A percentile compares a stretch with the other conserved stretches of the same genome.
Evolutionary conservation across 2,113 vertebrate genomes (phyloP).

Genomic region (Cromileptes altivelis): DNA sequence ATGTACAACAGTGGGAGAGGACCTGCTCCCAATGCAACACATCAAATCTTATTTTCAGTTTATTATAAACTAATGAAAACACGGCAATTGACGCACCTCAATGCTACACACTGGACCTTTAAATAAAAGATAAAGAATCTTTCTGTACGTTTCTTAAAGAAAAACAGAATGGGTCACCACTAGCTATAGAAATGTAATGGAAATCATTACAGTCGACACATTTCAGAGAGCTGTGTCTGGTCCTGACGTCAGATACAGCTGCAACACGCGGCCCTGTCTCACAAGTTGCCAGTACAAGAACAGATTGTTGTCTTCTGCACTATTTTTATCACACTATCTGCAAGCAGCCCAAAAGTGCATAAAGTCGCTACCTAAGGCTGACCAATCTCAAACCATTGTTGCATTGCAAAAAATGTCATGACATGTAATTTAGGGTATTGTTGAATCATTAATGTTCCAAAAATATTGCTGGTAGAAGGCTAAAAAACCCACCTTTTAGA

Average conservation of each 20-base stretch:
- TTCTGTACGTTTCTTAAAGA: no score
- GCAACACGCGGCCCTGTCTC: neutral
- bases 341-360: neutral
- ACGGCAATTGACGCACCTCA: no score
- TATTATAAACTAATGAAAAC: no score
- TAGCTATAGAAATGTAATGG: no score
- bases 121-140: no score
- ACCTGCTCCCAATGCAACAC: no score
- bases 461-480: neutral
- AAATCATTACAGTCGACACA: no score
- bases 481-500: neutral
- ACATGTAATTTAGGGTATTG: neutral
- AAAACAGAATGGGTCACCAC: no score
- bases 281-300: neutral
- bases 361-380: neutral
- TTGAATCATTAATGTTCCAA: no score
- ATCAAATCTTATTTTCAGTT: no score
- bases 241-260: neutral
- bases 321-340: conserved; percentile 12
- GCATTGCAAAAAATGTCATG: neutral
- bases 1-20: no score
- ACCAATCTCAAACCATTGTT: neutral
- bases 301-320: conserved; percentile 1
- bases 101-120: no score
- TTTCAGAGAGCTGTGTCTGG: neutral